phyloP scores from a whole-genome alignment of 2,888 invertebrate genomes.

The Margaritifera margaritifera region DNA sequence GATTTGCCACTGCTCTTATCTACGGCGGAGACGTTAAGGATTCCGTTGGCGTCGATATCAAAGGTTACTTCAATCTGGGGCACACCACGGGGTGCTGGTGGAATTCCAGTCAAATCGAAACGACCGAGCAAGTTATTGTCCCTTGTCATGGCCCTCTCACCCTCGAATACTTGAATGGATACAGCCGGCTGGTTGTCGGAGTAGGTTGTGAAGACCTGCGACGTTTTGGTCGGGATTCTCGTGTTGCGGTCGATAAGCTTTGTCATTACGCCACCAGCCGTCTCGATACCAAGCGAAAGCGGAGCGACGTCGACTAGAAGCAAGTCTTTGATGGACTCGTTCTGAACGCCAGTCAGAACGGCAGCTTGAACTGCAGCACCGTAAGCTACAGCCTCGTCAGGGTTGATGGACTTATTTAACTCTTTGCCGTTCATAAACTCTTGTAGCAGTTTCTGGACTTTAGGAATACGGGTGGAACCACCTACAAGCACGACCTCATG shows the following conservation, averaged over 20 bases:
- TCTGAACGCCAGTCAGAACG: conserved; percentile 82
- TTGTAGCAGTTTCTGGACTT: conserved; percentile 65
- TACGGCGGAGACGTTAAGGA: conserved; percentile 75
- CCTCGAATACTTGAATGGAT: conserved; percentile 83
- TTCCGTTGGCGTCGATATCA: conserved; percentile 91
- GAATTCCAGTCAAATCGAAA: conserved; percentile 65
- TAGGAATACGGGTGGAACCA: conserved; percentile 73
- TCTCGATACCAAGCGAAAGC: conserved; percentile 77
- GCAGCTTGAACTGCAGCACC: conserved; percentile 67
- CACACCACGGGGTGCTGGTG: conserved; percentile 66
- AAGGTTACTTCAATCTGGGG: conserved; percentile 79
- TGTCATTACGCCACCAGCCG: conserved; percentile 69
- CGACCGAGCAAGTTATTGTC: conserved; percentile 82
- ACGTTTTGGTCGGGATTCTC: conserved; percentile 66
- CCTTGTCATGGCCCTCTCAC: conserved; percentile 95
- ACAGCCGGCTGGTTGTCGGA: conserved; percentile 84
- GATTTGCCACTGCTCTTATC: conserved; percentile 86
- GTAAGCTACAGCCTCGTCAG: conserved; percentile 96
- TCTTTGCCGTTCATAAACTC: conserved; percentile 65
- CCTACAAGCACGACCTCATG: conserved; percentile 88
- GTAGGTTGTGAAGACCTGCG: conserved; percentile 85
- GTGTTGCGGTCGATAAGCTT: conserved; percentile 60
- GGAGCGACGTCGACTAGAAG: conserved; percentile 80
- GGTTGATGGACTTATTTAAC: conserved; percentile 80
- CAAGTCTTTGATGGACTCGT: conserved; percentile 85